Percentiles rank a stretch among this genome's conserved stretches.
phyloP scores from a whole-genome alignment of 2,797 vertebrate species.

The Leontopithecus rosalia region DNA sequence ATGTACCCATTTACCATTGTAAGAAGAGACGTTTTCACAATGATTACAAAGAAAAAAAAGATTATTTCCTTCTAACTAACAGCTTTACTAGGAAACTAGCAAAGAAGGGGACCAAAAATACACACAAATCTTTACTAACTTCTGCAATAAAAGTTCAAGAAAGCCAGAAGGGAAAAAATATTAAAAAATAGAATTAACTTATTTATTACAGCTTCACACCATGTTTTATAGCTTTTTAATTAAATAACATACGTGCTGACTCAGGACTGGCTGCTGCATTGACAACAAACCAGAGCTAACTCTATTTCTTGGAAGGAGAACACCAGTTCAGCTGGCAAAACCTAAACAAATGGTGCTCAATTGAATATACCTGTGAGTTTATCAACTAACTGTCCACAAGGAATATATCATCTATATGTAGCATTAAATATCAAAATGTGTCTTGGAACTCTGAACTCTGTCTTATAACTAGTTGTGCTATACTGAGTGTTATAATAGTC shows the following conservation, averaged over 20 bases:
- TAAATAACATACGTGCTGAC: not conserved
- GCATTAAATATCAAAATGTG: slow-evolving; percentile 35
- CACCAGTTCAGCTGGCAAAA: not conserved
- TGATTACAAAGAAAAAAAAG: slow-evolving; percentile 14
- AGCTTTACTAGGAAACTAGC: not conserved
- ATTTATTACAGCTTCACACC: not conserved
- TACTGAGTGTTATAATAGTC: not conserved
- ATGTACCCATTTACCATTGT: not conserved
- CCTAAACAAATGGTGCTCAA: not conserved
- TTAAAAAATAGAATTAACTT: slow-evolving; percentile 4
- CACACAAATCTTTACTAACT: slow-evolving; percentile 11
- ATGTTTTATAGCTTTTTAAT: not conserved
- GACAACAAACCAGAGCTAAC: not conserved
- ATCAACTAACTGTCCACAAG: not conserved
- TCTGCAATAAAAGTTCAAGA: not conserved
- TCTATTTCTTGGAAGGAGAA: slow-evolving; percentile 11
- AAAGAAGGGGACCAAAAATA: not conserved
- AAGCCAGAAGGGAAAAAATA: not conserved
- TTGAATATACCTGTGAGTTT: not conserved
- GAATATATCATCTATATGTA: not conserved
- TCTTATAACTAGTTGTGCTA: not conserved
- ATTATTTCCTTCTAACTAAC: not conserved
- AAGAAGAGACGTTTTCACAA: not conserved
- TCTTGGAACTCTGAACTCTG: not conserved
- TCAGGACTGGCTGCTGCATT: not conserved